Evolutionary conservation across 1,140 invertebrate species (phyloP).

Genomic region (Monochamus saltuarius): DNA sequence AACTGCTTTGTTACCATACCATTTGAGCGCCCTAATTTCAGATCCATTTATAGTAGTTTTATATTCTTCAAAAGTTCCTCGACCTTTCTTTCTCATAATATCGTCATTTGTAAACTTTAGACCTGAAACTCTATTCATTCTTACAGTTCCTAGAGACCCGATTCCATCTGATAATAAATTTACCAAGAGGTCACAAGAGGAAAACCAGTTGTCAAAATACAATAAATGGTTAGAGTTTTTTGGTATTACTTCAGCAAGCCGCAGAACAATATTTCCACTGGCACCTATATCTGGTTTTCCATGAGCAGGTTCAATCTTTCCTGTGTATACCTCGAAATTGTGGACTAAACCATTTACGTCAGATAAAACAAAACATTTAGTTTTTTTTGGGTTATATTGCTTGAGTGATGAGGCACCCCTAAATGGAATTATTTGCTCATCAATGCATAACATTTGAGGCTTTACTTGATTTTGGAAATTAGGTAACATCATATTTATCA

Average conservation of each 20-base stretch:
- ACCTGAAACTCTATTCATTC: constrained; percentile 8
- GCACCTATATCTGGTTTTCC: constrained; percentile 9
- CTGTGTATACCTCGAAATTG: constrained; percentile 11
- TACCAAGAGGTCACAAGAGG: neutral
- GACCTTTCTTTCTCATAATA: constrained; percentile 14
- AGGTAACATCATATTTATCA: too few species aligned
- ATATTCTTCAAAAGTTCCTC: constrained; percentile 8
- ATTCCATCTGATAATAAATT: constrained; percentile 11
- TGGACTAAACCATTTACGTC: neutral
- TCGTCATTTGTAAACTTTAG: neutral
- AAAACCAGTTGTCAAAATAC: constrained; percentile 22
- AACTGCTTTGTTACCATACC: too few species aligned
- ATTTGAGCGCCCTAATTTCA: constrained; percentile 19
- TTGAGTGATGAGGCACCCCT: too few species aligned
- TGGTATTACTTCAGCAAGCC: constrained; percentile 5
- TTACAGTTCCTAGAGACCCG: neutral
- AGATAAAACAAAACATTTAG: constrained; percentile 6
- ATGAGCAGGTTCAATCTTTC: constrained; percentile 5
- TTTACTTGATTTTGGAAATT: too few species aligned
- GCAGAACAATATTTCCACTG: constrained; percentile 20
- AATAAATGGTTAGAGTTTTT: constrained; percentile 17
- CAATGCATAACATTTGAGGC: too few species aligned
- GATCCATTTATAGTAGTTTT: constrained; percentile 2
- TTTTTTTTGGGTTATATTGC: too few species aligned
- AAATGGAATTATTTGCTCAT: too few species aligned